A percentile compares a stretch with the other conserved stretches of the same genome.
Conservation (phyloP, 2,113 vertebrate species). For the Apeltes quadracus region DNA sequence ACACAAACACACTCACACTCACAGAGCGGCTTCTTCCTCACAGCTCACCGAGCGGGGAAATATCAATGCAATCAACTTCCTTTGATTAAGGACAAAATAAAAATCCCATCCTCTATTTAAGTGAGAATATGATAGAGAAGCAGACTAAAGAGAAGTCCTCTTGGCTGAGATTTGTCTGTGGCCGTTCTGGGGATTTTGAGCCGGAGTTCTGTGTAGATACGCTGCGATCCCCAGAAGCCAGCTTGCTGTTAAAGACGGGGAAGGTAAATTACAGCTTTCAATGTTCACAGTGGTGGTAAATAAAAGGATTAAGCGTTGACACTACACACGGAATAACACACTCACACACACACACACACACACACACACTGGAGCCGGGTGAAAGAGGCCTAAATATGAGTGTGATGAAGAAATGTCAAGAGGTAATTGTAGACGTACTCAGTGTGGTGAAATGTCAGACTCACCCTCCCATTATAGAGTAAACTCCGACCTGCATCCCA, state of each 20-base stretch:
- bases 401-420: conserved; percentile 69
- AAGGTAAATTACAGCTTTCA: conserved; percentile 43
- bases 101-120: conserved; percentile 38
- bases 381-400: conserved; percentile 59
- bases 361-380: conserved; percentile 5
- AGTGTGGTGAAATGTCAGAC: conserved; percentile 65
- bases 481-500: conserved; percentile 19
- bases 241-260: conserved; percentile 32
- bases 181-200: conserved; percentile 42
- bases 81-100: conserved; percentile 59
- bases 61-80: conserved; percentile 60
- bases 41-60: conserved; percentile 52
- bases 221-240: conserved; percentile 9
- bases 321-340: conserved; percentile 34
- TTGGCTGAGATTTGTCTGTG: conserved; percentile 42
- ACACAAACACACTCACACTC: conserved; percentile 32
- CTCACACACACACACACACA: neutral
- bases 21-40: conserved; percentile 35
- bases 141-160: conserved; percentile 50
- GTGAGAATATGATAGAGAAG: conserved; percentile 46
- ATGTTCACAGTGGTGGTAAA: conserved; percentile 66
- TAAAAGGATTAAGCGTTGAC: conserved; percentile 62
- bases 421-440: conserved; percentile 67
- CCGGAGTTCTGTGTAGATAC: conserved; percentile 51
- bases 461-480: conserved; percentile 43